Base-by-base conservation (phyloP, 2,797 vertebrate species). In the Octomys mimax region DNA sequence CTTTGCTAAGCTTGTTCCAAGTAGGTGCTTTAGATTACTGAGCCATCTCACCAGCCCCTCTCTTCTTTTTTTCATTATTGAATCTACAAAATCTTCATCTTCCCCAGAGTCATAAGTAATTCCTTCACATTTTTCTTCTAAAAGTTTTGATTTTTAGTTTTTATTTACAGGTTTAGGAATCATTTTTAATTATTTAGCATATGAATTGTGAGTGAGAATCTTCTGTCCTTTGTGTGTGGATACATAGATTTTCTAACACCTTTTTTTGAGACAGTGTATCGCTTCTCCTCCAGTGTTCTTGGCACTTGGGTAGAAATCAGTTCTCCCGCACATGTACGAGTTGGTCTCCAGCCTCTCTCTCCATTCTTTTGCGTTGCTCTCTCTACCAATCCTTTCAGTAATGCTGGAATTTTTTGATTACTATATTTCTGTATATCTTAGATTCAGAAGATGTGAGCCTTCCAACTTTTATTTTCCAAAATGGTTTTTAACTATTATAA, bases 381-480 rank as follows among this genome's bases (percentile, higher is more conserved):
- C 5, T 24, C 5, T 18, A 64, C 33, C 28, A 57, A 12, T 28
- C 0, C 6, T 33, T 68, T 92, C 13, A 28, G 1, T 19, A 79
- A 71, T 22, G 39, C 49, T 52, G 16, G 2, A 42, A 1, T 57
- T 49, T 83, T 33, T 59, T 91, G n/a, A 73, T 62, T 68, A 46
- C 5, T 81, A 1, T 39, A 42, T 2, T 46, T 89, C 19, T 31
- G 4, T 26, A 84, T 26, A 19, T 54, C n/a, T 64, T 75, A 6
- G 82, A 88, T 83, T 89, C 31, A 75, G 33, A 46, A 14, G 62
- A 68, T 33, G 46, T 52, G 33, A 89, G 28, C 62, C 79, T 85
- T 89, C n/a, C 70, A 91, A 84, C 21, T 36, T 14, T 70, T 80
- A 52, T 64, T 95, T 95, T 89, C 79, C 49, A 95, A 83, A 88